Evolutionary conservation across 2,113 vertebrate species (phyloP).

Genomic region (Neogale vison): DNA sequence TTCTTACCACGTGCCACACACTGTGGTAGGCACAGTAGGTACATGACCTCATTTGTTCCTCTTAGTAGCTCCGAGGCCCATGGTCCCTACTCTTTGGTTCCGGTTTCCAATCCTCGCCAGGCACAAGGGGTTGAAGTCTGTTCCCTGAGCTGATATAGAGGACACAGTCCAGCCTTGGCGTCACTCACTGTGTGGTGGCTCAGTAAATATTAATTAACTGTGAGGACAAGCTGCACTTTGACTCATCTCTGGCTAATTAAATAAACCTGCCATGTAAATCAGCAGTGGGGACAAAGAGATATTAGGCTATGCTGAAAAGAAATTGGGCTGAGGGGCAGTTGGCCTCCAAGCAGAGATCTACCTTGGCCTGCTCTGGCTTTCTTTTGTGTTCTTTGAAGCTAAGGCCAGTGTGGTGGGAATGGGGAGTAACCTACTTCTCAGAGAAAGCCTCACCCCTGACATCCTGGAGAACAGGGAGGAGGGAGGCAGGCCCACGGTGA

Average conservation of each 20-base stretch:
- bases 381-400: background rate
- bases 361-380: background rate
- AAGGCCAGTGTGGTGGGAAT: background rate
- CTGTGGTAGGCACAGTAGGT: background rate
- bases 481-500: background rate
- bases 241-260: constrained; percentile 72
- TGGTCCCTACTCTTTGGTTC: background rate
- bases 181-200: constrained; percentile 51
- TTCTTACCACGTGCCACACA: background rate
- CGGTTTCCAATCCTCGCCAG: background rate
- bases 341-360: background rate
- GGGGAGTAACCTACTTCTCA: background rate
- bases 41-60: background rate
- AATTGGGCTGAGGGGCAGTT: constrained; percentile 30
- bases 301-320: constrained; percentile 28
- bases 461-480: background rate
- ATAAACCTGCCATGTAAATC: constrained; percentile 69
- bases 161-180: constrained; percentile 57
- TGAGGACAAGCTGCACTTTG: constrained; percentile 71
- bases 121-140: constrained; percentile 54
- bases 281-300: constrained; percentile 43
- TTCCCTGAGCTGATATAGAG: constrained; percentile 42
- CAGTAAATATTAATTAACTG: constrained; percentile 73
- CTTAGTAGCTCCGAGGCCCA: background rate
- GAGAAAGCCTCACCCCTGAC: background rate